Conservation (phyloP, 2,888 invertebrate species). For the Euzetes globulus region DNA sequence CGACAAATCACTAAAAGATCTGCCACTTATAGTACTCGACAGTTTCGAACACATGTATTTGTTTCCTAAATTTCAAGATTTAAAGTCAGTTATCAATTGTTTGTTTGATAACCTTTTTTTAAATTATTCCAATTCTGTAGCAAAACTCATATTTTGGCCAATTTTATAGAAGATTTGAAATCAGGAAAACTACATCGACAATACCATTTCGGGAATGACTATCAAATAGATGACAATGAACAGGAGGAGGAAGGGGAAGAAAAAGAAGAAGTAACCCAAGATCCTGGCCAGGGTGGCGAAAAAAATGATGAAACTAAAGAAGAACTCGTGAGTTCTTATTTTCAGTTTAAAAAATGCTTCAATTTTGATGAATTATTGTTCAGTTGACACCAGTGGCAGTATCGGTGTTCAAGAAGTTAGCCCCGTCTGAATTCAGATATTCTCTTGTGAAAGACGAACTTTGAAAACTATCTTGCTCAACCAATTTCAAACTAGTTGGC, state of each 20-base stretch:
- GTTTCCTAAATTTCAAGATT: conserved; percentile 66
- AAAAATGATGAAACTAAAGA: background rate
- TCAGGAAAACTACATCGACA: conserved; percentile 96
- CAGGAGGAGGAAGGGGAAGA: background rate
- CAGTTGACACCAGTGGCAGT: conserved; percentile 77
- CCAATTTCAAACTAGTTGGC: too few relatives aligned
- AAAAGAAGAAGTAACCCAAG: background rate
- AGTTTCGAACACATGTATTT: conserved; percentile 99
- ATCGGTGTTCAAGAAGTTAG: conserved; percentile 91
- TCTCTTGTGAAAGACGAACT: conserved; percentile 88
- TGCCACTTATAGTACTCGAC: conserved; percentile 95
- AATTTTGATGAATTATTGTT: background rate
- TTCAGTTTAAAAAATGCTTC: background rate
- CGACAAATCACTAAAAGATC: conserved; percentile 77
- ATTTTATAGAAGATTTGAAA: conserved; percentile 83
- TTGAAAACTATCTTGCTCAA: too few relatives aligned
- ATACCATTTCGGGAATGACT: conserved; percentile 94
- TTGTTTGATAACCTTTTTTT: too few relatives aligned
- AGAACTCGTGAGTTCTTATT: background rate
- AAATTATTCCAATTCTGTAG: conserved; percentile 41
- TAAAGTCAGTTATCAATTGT: conserved; percentile 44
- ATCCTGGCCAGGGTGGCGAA: background rate
- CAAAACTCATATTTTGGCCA: conserved; percentile 68
- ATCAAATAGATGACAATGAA: conserved; percentile 46
- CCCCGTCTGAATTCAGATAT: conserved; percentile 91